phyloP scores from a whole-genome alignment of 2,797 vertebrate species.

The Epinephelus awoara region DNA sequence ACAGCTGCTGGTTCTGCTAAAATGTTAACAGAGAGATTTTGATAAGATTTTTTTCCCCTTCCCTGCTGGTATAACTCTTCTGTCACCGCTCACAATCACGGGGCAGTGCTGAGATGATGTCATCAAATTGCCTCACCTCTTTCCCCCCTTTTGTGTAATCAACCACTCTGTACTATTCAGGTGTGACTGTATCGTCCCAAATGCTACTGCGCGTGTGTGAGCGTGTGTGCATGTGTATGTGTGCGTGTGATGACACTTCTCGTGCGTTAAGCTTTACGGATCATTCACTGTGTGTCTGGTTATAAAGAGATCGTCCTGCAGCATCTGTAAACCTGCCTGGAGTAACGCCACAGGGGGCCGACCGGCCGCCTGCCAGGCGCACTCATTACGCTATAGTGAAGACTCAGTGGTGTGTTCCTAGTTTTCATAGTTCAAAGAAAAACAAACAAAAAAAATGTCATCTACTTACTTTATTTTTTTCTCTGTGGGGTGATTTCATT shows the following conservation, averaged over 20 bases:
- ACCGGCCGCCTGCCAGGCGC: constrained; percentile 49
- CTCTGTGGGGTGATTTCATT: constrained; percentile 85
- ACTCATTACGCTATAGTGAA: constrained; percentile 78
- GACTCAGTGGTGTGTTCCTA: constrained; percentile 80
- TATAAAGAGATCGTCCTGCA: constrained; percentile 75
- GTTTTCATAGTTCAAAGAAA: constrained; percentile 69
- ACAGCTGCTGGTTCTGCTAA: constrained; percentile 45
- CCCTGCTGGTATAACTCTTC: constrained; percentile 56
- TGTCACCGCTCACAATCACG: constrained; percentile 54
- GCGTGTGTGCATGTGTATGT: constrained; percentile 42
- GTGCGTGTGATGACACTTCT: constrained; percentile 58
- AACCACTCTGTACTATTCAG: constrained; percentile 69
- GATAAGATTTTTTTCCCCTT: constrained; percentile 43
- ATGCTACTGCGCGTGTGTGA: constrained; percentile 50
- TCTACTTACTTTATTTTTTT: constrained; percentile 61
- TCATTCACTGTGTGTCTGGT: constrained; percentile 78
- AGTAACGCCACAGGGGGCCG: constrained; percentile 48
- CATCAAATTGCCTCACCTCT: constrained; percentile 68
- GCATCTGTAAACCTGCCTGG: constrained; percentile 74
- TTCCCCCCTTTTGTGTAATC: constrained; percentile 61
- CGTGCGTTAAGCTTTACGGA: constrained; percentile 72
- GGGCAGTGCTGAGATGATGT: constrained; percentile 73
- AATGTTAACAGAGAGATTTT: constrained; percentile 50
- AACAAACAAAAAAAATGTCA: constrained; percentile 63
- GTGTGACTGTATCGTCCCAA: constrained; percentile 70